Conservation (phyloP, 37 sponge, comb jelly and placozoan genomes). For the Hexactinellida sp. region DNA sequence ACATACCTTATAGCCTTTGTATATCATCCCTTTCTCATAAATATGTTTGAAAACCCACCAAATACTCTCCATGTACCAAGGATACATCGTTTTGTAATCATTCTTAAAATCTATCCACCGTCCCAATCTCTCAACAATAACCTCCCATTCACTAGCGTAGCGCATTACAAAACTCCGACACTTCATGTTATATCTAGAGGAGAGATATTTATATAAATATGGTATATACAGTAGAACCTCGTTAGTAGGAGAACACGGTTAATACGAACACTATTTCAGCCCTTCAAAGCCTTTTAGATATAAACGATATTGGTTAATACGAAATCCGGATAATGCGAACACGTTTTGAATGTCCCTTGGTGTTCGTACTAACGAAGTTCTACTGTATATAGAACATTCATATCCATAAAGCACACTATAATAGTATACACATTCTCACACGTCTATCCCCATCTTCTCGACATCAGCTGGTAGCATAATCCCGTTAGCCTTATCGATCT, state of each 20-base stretch:
- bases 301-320: too few relatives aligned
- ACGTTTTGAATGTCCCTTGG: too few relatives aligned
- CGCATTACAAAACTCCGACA: slow-evolving; percentile 90
- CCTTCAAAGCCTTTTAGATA: too few relatives aligned
- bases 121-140: slow-evolving; percentile 67
- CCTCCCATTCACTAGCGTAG: slow-evolving; percentile 85
- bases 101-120: slow-evolving; percentile 95
- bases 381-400: too few relatives aligned
- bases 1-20: slow-evolving; percentile 75
- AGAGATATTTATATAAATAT: too few relatives aligned
- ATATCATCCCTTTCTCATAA: slow-evolving; percentile 87
- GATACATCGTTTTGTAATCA: slow-evolving; percentile 98
- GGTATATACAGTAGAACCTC: too few relatives aligned
- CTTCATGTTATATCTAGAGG: slow-evolving; percentile 67
- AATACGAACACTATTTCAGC: too few relatives aligned
- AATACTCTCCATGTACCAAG: slow-evolving; percentile 93
- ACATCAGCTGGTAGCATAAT: slow-evolving; percentile 83
- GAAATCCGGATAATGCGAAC: too few relatives aligned
- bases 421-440: too few relatives aligned
- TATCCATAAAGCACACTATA: too few relatives aligned
- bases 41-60: slow-evolving; percentile 98
- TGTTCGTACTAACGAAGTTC: too few relatives aligned
- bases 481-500: slow-evolving; percentile 85
- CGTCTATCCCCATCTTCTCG: slow-evolving; percentile 78
- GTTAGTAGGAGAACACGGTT: too few relatives aligned